Conservation (phyloP, 1,140 invertebrate species). For the Saccostrea cuccullata region DNA sequence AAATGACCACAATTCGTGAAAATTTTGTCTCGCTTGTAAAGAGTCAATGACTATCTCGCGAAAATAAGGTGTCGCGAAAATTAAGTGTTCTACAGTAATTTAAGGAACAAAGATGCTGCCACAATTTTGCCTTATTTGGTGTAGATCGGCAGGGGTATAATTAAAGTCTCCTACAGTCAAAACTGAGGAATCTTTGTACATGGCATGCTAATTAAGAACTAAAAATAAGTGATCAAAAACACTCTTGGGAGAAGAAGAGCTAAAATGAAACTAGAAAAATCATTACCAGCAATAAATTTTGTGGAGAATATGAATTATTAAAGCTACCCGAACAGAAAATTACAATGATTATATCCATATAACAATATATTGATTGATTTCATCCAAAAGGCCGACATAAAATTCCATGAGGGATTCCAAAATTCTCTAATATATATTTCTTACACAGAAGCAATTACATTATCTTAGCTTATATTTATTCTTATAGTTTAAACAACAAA, state of each 20-base stretch:
- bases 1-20: too few species aligned
- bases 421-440: background rate
- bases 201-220: too few species aligned
- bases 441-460: background rate
- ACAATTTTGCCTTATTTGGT: too few species aligned
- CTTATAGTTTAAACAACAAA: background rate
- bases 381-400: background rate
- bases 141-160: too few species aligned
- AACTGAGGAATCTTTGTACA: too few species aligned
- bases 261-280: background rate
- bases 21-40: too few species aligned
- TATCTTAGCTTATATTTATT: background rate
- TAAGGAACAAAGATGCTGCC: too few species aligned
- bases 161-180: too few species aligned
- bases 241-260: background rate
- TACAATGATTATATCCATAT: background rate
- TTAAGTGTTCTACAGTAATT: too few species aligned
- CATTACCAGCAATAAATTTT: background rate
- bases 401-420: background rate
- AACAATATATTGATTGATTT: background rate
- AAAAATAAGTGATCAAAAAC: background rate
- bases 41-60: too few species aligned
- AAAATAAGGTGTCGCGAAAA: too few species aligned
- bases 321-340: background rate
- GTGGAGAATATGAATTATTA: slow-evolving; percentile 3